These are phyloP conservation scores for Apis laboriosa DNA, from an alignment of 1,140 invertebrate species.

Conservation along the genomic window DNA sequence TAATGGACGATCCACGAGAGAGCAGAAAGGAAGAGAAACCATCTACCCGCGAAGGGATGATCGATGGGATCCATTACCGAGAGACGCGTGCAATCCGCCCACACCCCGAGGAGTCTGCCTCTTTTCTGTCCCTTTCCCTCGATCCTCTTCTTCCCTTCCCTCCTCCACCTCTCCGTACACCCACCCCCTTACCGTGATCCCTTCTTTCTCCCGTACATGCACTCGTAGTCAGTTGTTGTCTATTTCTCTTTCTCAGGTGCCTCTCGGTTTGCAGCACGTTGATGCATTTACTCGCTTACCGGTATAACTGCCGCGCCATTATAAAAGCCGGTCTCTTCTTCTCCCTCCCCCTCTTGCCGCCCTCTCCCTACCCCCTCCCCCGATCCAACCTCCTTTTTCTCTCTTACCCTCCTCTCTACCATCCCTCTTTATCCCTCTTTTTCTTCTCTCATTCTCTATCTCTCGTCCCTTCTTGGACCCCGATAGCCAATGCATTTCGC, in stretches of 20 bases:
- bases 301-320: constrained; percentile 61
- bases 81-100: constrained; percentile 74
- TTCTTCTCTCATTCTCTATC: background rate
- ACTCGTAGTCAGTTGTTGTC: constrained; percentile 39
- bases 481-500: constrained; percentile 54
- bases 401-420: background rate
- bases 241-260: constrained; percentile 40
- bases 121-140: constrained; percentile 31
- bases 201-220: constrained; percentile 30
- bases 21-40: constrained; percentile 63
- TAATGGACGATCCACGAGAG: constrained; percentile 66
- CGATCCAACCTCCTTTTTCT: constrained; percentile 6
- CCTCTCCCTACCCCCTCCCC: background rate
- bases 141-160: background rate
- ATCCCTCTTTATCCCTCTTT: background rate
- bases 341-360: background rate
- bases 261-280: constrained; percentile 49
- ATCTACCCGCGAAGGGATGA: constrained; percentile 69
- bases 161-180: no score
- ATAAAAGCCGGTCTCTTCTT: constrained; percentile 54
- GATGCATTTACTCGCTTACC: constrained; percentile 63
- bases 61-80: constrained; percentile 73
- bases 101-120: constrained; percentile 66
- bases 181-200: background rate
- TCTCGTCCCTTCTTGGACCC: constrained; percentile 6